These are phyloP conservation scores for Chaetogeoica ovagalla DNA, from an alignment of 2,888 invertebrate genomes.

Conservation along the genomic window DNA sequence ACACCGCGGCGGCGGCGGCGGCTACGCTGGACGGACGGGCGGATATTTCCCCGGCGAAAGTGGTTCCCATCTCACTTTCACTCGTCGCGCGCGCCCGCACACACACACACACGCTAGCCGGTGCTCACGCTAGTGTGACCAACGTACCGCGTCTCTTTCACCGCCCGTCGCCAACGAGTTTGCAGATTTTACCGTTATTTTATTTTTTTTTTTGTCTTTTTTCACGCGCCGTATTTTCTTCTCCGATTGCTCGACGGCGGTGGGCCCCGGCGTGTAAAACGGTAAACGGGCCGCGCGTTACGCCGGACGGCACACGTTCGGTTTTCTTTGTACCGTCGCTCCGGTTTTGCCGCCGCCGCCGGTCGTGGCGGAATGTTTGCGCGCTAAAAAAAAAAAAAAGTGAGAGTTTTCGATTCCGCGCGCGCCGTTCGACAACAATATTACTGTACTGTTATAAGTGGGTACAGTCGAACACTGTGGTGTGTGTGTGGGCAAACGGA, in stretches of 20 bases:
- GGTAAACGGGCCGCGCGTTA: neutral
- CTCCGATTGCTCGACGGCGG: constrained; percentile 21
- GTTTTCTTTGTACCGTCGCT: no score
- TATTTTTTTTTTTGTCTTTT: no score
- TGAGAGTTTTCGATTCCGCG: constrained; percentile 32
- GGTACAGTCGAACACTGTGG: neutral
- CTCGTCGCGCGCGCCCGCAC: constrained; percentile 19
- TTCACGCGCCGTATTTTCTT: neutral
- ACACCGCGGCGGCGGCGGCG: constrained; percentile 41
- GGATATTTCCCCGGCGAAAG: constrained; percentile 50
- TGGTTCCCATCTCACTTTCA: constrained; percentile 53
- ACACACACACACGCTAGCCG: neutral
- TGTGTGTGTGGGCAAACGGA: neutral
- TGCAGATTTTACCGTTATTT: constrained; percentile 38
- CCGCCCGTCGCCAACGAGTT: neutral
- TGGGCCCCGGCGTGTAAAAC: neutral
- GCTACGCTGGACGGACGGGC: constrained; percentile 25
- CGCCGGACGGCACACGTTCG: neutral
- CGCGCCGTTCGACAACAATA: neutral
- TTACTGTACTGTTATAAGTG: no score
- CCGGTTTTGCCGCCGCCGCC: neutral
- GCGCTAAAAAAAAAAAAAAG: constrained; percentile 27
- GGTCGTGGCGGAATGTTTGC: constrained; percentile 6
- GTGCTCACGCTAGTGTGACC: constrained; percentile 27
- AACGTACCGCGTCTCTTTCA: constrained; percentile 34